Conservation (phyloP, 1,140 invertebrate genomes). For the Sitophilus oryzae region DNA sequence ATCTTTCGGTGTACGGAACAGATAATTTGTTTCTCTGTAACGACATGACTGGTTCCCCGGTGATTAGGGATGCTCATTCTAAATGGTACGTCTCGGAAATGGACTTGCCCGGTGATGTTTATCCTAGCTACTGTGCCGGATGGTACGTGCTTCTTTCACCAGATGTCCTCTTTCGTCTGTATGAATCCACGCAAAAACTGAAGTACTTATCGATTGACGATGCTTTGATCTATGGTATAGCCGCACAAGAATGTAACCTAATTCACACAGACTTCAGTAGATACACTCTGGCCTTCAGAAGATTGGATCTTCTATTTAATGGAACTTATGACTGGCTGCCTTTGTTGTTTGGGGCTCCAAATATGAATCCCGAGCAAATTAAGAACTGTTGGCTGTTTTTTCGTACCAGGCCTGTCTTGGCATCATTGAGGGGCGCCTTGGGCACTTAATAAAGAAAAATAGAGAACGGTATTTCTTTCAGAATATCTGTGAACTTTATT, state of each 20-base stretch:
- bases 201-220: constrained; percentile 79
- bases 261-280: background rate
- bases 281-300: constrained; percentile 1
- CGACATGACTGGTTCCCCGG: constrained; percentile 43
- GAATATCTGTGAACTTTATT: too few relatives aligned
- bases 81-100: constrained; percentile 70
- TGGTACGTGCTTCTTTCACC: constrained; percentile 66
- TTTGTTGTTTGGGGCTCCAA: constrained; percentile 3
- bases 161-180: constrained; percentile 57
- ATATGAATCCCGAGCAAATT: constrained; percentile 1
- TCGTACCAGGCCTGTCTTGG: background rate
- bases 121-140: constrained; percentile 63
- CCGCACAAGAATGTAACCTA: constrained; percentile 56
- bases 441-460: too few relatives aligned
- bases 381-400: background rate
- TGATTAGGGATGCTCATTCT: constrained; percentile 59
- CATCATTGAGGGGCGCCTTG: too few relatives aligned
- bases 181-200: constrained; percentile 18
- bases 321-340: background rate
- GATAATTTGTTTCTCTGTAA: constrained; percentile 55
- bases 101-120: constrained; percentile 59
- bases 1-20: constrained; percentile 45
- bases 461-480: too few relatives aligned
- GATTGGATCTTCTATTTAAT: background rate
- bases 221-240: constrained; percentile 69